These are phyloP conservation scores for Brachymystax lenok DNA, from an alignment of 2,797 vertebrate species.

Conservation along the genomic window DNA sequence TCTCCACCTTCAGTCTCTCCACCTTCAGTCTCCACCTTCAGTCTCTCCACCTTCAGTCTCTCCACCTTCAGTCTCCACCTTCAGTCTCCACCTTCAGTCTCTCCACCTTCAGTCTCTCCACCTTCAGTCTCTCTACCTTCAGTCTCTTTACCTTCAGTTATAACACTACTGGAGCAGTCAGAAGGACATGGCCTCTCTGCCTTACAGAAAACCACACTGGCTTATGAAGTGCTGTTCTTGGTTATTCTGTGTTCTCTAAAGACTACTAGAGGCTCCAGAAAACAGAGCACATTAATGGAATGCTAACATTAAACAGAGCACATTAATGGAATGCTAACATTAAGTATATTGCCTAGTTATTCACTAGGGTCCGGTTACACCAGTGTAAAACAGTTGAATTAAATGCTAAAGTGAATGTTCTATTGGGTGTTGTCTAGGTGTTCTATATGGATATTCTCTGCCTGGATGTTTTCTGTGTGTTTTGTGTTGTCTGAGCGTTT, in stretches of 20 bases:
- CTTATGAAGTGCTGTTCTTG: background rate
- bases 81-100: background rate
- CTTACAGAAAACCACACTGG: background rate
- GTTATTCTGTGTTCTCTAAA: too few species aligned
- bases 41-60: background rate
- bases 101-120: background rate
- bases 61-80: background rate
- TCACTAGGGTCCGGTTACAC: too few species aligned
- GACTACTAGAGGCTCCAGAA: too few species aligned
- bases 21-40: background rate
- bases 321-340: too few species aligned
- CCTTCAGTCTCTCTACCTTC: background rate
- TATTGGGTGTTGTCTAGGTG: constrained; percentile 6
- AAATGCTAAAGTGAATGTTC: background rate
- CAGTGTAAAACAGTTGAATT: too few species aligned
- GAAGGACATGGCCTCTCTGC: background rate
- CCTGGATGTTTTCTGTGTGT: background rate
- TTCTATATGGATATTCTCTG: background rate
- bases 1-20: background rate
- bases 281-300: too few species aligned
- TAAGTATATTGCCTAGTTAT: too few species aligned
- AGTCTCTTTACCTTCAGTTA: background rate
- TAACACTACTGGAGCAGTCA: background rate
- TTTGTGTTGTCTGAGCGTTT: constrained; percentile 22
- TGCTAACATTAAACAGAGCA: too few species aligned